phyloP scores from a whole-genome alignment of 2,797 vertebrate genomes.

The Dendrocincla tyrannina region DNA sequence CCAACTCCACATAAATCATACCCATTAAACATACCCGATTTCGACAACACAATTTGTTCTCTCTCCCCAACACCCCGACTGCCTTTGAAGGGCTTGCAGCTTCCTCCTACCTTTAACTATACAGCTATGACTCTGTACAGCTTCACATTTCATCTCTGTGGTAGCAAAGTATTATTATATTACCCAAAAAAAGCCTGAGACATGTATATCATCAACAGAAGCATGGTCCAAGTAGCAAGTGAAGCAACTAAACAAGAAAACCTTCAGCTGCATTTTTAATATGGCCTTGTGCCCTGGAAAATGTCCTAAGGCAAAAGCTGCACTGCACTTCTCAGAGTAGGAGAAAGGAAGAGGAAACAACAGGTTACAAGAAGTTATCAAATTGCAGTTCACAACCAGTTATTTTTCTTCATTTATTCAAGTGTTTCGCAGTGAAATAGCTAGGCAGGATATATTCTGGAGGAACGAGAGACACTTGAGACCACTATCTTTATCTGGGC shows the following conservation, averaged over 20 bases:
- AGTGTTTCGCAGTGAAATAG: not conserved
- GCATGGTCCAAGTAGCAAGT: not conserved
- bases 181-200: not conserved
- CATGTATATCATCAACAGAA: fast-evolving
- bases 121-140: not conserved
- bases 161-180: not conserved
- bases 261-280: not conserved
- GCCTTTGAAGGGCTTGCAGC: not conserved
- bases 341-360: not conserved
- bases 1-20: not conserved
- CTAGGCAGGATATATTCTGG: not conserved
- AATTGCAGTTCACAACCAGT: not conserved
- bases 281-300: not conserved
- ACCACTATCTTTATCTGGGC: not conserved
- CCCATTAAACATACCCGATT: not conserved
- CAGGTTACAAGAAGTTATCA: not conserved
- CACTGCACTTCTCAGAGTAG: not conserved
- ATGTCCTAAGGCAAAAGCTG: not conserved
- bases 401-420: constrained; percentile 5
- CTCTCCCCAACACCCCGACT: not conserved
- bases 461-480: not conserved
- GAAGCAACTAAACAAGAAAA: not conserved
- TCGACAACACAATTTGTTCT: not conserved
- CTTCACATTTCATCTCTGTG: not conserved
- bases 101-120: not conserved